A percentile compares a stretch with the other conserved stretches of the same genome.
These are phyloP conservation scores for Corythucha ciliata DNA, from an alignment of 2,888 invertebrate genomes.

Conservation along the genomic window DNA sequence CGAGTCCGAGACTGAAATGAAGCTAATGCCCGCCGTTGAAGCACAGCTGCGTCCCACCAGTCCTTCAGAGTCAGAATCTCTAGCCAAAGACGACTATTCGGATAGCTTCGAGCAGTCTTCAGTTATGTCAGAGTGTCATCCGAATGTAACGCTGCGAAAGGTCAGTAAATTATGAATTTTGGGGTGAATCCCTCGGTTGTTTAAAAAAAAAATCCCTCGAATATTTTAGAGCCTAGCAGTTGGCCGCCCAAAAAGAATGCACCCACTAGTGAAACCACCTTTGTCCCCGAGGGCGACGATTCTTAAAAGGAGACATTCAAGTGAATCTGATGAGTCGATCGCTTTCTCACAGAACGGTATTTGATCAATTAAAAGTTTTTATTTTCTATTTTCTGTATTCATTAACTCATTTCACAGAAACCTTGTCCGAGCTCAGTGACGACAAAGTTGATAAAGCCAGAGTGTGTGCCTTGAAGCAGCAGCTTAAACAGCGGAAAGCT, in stretches of 20 bases:
- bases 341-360: slow-evolving; percentile 38
- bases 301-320: slow-evolving; percentile 36
- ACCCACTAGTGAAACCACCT: slow-evolving; percentile 34
- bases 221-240: no score
- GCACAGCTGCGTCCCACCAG: no score
- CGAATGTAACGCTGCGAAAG: no score
- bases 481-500: slow-evolving; percentile 43
- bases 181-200: no score
- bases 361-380: not conserved
- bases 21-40: no score
- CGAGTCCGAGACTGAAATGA: no score
- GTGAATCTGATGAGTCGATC: slow-evolving; percentile 39
- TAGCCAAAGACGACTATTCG: slow-evolving; percentile 21
- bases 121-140: slow-evolving; percentile 19
- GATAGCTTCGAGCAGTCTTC: slow-evolving; percentile 23
- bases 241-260: not conserved
- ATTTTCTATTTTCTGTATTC: slow-evolving; percentile 2
- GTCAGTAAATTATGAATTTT: not conserved
- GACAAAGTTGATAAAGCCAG: slow-evolving; percentile 43
- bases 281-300: slow-evolving; percentile 33
- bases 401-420: slow-evolving; percentile 23
- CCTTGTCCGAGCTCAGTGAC: slow-evolving; percentile 43
- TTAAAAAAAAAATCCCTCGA: no score
- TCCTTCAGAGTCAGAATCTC: slow-evolving; percentile 17
- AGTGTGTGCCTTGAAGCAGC: slow-evolving; percentile 45